Evolutionary conservation across 1,140 invertebrate species (phyloP), one percentile per base, ranked within the genome.

Genomic region (Zaprionus capensis): DNA sequence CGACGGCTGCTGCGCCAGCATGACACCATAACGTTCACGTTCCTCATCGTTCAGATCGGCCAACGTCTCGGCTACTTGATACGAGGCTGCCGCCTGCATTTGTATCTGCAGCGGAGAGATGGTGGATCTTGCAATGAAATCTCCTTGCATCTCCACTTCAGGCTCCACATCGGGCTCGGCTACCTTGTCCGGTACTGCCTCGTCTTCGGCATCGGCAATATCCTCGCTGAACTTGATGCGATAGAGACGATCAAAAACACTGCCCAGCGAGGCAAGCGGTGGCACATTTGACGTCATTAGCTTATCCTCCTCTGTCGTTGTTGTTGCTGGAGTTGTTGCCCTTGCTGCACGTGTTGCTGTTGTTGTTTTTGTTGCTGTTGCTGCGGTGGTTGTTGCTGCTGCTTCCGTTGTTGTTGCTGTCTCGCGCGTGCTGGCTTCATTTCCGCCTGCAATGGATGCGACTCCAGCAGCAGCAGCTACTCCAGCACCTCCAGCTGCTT

Each of bases 31-130:
- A 0, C 79, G 66, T 0, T 63, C 72, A 0, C 81, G 75, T 7
- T 90, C 85, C 57, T 88, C 85, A 44, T 90, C 85, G 20, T 88
- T 90, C 1, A 88, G 69, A 76, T 91, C 85, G 51, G 85, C 86
- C 20, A 88, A 56, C 2, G 85, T 91, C 46, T 90, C 85, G 57
- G 85, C 86, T 57, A 90, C 85, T 59, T 90, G 86, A 61, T 90
- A 90, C 3, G 84, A 88, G 56, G 76, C 85, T 5, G 84, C 85
- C 4, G 82, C 86, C 62, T 90, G 86, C 85, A 90, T 90, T 71
- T 90, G 86, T 36, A 90, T 85, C 17, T 85, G 66, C 36, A 87
- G 44, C 6, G 78, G 76, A 0, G 80, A 73, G n/a, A 2, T 46
- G 5, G 75, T 63, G 4, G 31, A 62, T 22, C 41, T 49, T 7